Evolutionary conservation across 2,797 vertebrate species (phyloP).

Genomic region (Acipenser transmontanus): DNA sequence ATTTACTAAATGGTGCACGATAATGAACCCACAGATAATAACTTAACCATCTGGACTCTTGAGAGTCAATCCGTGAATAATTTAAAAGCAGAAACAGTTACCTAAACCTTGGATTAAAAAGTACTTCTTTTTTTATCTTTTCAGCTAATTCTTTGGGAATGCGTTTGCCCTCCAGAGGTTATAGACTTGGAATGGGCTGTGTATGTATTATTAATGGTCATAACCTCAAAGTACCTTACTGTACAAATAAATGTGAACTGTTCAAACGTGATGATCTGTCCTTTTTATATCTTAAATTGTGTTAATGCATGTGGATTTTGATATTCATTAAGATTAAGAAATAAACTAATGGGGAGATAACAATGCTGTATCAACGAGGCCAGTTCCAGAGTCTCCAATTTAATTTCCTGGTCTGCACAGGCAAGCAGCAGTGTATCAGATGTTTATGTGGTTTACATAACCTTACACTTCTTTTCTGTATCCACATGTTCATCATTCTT

Average conservation of each 20-base stretch:
- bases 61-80: constrained; percentile 25
- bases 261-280: neutral
- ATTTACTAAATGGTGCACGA: too few relatives aligned
- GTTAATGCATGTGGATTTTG: too few relatives aligned
- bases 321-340: too few relatives aligned
- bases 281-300: neutral
- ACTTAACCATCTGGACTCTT: constrained; percentile 19
- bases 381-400: too few relatives aligned
- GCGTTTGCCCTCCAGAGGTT: constrained; percentile 17
- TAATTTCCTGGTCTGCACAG: too few relatives aligned
- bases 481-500: too few relatives aligned
- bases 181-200: constrained; percentile 16
- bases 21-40: constrained; percentile 9
- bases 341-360: too few relatives aligned
- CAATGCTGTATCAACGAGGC: too few relatives aligned
- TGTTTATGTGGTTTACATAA: too few relatives aligned
- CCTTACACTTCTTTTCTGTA: too few relatives aligned
- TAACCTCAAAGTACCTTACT: constrained; percentile 14
- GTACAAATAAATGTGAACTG: neutral
- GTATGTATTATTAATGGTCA: constrained; percentile 24
- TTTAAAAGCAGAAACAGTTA: constrained; percentile 23
- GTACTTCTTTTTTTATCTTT: constrained; percentile 15
- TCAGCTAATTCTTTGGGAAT: constrained; percentile 19
- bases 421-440: too few relatives aligned
- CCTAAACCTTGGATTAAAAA: constrained; percentile 23